phyloP scores from a whole-genome alignment of 2,888 invertebrate genomes.

The Melieria omissa region DNA sequence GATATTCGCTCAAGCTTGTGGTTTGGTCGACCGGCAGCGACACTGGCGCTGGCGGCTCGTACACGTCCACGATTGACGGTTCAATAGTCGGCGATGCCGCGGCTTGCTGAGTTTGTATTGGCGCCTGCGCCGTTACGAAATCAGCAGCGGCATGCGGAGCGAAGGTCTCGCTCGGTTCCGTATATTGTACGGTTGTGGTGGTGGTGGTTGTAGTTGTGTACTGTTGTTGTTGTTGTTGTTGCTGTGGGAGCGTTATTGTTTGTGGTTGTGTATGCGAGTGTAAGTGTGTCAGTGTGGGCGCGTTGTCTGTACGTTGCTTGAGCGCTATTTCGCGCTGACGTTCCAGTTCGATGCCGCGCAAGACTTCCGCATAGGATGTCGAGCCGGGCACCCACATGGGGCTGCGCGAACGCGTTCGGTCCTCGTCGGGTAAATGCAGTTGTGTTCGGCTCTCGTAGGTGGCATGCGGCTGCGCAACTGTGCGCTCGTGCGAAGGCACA shows the following conservation, averaged over 20 bases:
- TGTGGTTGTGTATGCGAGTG: constrained; percentile 20
- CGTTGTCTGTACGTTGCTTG: not conserved
- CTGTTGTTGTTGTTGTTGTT: constrained; percentile 19
- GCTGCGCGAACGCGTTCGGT: constrained; percentile 73
- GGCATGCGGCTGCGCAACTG: constrained; percentile 4
- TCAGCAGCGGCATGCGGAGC: not conserved
- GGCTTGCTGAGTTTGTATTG: constrained; percentile 10
- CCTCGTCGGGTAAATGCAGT: constrained; percentile 50
- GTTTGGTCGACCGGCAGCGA: not conserved
- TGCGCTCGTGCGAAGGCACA: not conserved
- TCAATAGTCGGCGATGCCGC: no score
- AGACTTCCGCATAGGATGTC: constrained; percentile 82
- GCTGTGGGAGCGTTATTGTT: constrained; percentile 10
- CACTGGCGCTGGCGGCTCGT: not conserved
- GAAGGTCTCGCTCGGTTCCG: not conserved
- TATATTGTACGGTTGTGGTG: not conserved
- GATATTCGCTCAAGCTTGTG: not conserved
- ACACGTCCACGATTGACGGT: not conserved
- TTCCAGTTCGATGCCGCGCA: constrained; percentile 71
- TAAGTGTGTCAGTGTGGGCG: not conserved
- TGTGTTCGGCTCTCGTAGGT: constrained; percentile 34
- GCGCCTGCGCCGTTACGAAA: constrained; percentile 45
- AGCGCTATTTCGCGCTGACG: constrained; percentile 44
- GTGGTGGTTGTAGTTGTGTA: constrained; percentile 2
- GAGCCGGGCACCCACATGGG: constrained; percentile 81